phyloP scores from a whole-genome alignment of 1,140 invertebrate genomes.

The Apis dorsata region DNA sequence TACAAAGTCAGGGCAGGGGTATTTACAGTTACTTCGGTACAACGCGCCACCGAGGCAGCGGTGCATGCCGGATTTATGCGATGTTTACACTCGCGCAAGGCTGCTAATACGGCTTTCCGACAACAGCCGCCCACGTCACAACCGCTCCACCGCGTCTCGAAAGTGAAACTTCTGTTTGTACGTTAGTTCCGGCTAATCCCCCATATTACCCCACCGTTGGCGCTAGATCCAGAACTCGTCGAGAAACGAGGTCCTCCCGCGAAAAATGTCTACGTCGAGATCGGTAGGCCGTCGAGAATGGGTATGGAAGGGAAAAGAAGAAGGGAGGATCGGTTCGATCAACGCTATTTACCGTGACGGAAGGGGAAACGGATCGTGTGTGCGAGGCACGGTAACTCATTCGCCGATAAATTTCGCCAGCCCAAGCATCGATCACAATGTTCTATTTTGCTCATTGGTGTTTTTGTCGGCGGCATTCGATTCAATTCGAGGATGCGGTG shows the following conservation, averaged over 20 bases:
- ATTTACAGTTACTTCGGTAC: slow-evolving; percentile 61
- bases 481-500: slow-evolving; percentile 79
- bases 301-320: not conserved
- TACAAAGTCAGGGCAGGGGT: slow-evolving; percentile 59
- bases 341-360: slow-evolving; percentile 59
- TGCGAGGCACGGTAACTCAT: slow-evolving; percentile 74
- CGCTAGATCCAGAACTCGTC: no score
- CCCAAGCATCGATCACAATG: slow-evolving; percentile 78
- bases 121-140: slow-evolving; percentile 68
- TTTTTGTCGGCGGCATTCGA: slow-evolving; percentile 79
- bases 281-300: not conserved
- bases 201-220: slow-evolving; percentile 72
- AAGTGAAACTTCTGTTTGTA: slow-evolving; percentile 79
- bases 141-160: slow-evolving; percentile 70
- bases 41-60: slow-evolving; percentile 36
- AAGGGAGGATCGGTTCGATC: slow-evolving; percentile 43
- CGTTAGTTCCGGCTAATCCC: slow-evolving; percentile 76
- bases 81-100: slow-evolving; percentile 75
- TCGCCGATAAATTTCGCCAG: slow-evolving; percentile 77
- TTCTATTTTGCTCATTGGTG: slow-evolving; percentile 80
- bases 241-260: no score
- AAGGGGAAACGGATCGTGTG: slow-evolving; percentile 59
- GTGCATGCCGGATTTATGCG: slow-evolving; percentile 73
- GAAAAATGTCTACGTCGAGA: not conserved
- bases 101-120: slow-evolving; percentile 77